A percentile compares a stretch with the other conserved stretches of the same genome.
Conservation (phyloP, 1,140 invertebrate species). For the Macrocentrus cingulum region DNA sequence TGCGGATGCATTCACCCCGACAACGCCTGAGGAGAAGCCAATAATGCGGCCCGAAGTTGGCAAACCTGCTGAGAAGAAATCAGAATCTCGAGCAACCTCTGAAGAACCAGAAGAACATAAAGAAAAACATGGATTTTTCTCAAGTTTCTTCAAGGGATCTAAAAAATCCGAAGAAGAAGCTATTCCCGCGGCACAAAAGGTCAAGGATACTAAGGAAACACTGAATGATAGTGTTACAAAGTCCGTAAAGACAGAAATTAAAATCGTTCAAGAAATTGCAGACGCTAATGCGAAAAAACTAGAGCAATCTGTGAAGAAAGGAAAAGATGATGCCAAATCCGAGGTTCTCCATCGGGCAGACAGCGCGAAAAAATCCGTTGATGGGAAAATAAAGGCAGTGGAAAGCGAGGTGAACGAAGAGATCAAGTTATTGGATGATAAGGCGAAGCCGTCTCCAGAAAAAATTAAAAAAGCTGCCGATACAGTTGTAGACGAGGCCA, state of each 20-base stretch:
- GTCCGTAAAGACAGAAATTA: not conserved
- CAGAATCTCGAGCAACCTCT: constrained; percentile 5
- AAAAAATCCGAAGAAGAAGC: constrained; percentile 24
- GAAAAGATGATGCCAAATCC: too few relatives aligned
- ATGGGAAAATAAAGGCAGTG: constrained; percentile 5
- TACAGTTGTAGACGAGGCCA: not conserved
- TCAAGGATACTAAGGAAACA: constrained; percentile 19
- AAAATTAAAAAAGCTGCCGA: constrained; percentile 3
- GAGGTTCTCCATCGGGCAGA: constrained; percentile 1
- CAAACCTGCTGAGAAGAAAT: constrained; percentile 1
- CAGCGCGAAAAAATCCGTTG: constrained; percentile 7
- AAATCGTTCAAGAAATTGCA: constrained; percentile 11
- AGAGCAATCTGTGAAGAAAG: constrained; percentile 14
- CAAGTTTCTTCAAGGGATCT: constrained; percentile 27
- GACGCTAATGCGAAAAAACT: not conserved
- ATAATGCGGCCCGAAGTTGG: not conserved
- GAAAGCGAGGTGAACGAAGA: constrained; percentile 18
- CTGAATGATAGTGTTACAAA: constrained; percentile 1
- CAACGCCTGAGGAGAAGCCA: constrained; percentile 1
- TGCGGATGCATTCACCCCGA: constrained; percentile 25
- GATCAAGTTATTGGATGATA: constrained; percentile 10
- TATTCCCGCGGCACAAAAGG: constrained; percentile 22
- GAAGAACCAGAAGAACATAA: constrained; percentile 18
- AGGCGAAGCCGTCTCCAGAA: constrained; percentile 11
- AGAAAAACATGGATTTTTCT: constrained; percentile 31